phyloP scores from a whole-genome alignment of 2,797 vertebrate genomes.

The Microchirus variegatus region DNA sequence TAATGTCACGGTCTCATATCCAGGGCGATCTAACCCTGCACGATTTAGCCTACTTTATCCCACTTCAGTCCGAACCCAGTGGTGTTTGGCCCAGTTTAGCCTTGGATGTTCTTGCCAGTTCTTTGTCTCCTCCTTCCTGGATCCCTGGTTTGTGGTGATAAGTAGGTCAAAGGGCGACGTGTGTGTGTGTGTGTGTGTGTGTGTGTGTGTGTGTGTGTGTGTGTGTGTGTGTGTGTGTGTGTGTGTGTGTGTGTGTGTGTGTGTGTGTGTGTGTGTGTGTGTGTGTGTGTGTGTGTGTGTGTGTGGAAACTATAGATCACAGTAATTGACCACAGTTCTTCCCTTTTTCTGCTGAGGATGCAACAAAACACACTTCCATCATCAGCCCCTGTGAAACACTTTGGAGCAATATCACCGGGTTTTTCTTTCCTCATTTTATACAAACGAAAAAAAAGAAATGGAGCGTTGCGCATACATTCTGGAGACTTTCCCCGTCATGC shows the following conservation, averaged over 20 bases:
- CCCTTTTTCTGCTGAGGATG: constrained; percentile 54
- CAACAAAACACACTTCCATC: constrained; percentile 40
- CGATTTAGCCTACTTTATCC: constrained; percentile 20
- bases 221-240: constrained; percentile 15
- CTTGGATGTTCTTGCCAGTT: neutral
- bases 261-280: constrained; percentile 15
- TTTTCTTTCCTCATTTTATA: no score
- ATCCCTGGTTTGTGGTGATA: constrained; percentile 59
- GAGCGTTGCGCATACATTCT: no score
- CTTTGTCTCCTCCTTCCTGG: constrained; percentile 55
- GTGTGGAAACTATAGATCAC: constrained; percentile 45
- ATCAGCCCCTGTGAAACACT: constrained; percentile 16
- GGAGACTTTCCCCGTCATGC: no score
- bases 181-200: constrained; percentile 9
- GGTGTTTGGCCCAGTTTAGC: constrained; percentile 27
- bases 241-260: constrained; percentile 1
- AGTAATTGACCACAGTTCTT: constrained; percentile 29
- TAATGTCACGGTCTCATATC: constrained; percentile 21
- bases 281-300: constrained; percentile 1
- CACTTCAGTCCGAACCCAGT: constrained; percentile 9
- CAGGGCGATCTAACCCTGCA: constrained; percentile 13
- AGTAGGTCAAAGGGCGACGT: constrained; percentile 45
- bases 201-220: constrained; percentile 4
- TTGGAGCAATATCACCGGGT: neutral
- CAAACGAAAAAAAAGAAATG: no score